Evolutionary conservation across 2,888 invertebrate genomes (phyloP), one percentile per base, ranked within the genome.

Genomic region (Rosalia funebris): DNA sequence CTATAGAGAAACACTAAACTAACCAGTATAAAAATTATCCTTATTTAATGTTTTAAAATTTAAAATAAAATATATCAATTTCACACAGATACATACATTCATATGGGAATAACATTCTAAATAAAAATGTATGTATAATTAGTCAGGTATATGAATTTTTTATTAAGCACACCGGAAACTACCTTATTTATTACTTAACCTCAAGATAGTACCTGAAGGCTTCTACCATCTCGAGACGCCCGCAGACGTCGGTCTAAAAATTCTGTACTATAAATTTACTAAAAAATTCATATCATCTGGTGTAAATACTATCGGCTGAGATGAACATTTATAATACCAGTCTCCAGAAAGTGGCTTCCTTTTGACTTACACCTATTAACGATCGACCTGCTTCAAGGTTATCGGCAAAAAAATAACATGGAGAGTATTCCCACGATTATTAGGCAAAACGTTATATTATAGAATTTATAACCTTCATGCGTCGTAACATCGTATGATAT

Each of bases 11-110:
- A 50, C 36, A 55, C 44, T 55, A 54, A 54, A 48, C 55, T 60
- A 55, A 39, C 36, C 46, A 31, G 60, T 60, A 50, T 55, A 55
- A 53, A 60, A 60, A 55, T 60, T 55, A 39, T 37, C 50, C 54
- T 47, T 48, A 48, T 55, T n/a, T 20, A 45, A 45, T 37, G 15
- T 34, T 34, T 34, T 10, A 34, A 47, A 47, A 47, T 34, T 42
- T 53, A 42, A 56, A 34, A 48, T 36, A 36, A 42, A 59, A 59
- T 47, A 59, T 44, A 48, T 37, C 19, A 50, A 34, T 34, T 48
- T 54, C 50, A 55, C 60, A 50, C 31, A 55, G 34, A 50, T 50
- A 55, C 48, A 45, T 60, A 60, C 41, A 36, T 50, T 53, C 39
- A 42, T 39, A 44, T 46, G 17, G n/a, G 20, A 25, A 7, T 3